Conservation (phyloP, 2,888 invertebrate genomes). For the Agrenia bidenticulata region DNA sequence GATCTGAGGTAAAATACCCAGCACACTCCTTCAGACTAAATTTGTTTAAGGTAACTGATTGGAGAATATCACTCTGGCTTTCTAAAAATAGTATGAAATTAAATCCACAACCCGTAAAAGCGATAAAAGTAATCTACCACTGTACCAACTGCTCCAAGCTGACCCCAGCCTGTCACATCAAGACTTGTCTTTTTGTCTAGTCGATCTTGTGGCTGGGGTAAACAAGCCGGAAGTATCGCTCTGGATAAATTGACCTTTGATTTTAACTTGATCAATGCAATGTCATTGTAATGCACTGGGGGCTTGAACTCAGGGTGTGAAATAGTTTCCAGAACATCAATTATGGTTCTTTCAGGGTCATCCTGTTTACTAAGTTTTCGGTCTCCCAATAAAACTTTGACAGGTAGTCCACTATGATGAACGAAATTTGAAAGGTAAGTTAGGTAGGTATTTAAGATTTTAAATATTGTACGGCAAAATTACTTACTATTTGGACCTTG, state of each 20-base stretch:
- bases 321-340: conserved; percentile 31
- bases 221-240: conserved; percentile 44
- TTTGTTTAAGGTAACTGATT: conserved; percentile 34
- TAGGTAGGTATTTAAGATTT: background rate
- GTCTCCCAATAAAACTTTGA: conserved; percentile 36
- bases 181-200: conserved; percentile 21
- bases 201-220: conserved; percentile 40
- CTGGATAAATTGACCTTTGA: conserved; percentile 32
- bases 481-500: conserved; percentile 7
- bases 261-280: conserved; percentile 50
- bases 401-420: conserved; percentile 28
- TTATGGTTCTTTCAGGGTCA: conserved; percentile 19
- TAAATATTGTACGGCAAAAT: background rate
- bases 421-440: too few relatives aligned
- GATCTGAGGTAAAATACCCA: conserved; percentile 21
- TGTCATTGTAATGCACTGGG: conserved; percentile 49
- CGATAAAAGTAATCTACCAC: too few relatives aligned
- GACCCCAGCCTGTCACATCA: conserved; percentile 46
- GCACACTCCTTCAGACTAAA: conserved; percentile 30
- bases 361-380: conserved; percentile 31
- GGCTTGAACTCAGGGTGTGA: conserved; percentile 46
- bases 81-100: conserved; percentile 17
- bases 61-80: conserved; percentile 35
- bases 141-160: conserved; percentile 32
- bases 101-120: background rate